Conservation (phyloP, 2,113 vertebrate genomes). For the Poeciliopsis turrubarensis region DNA sequence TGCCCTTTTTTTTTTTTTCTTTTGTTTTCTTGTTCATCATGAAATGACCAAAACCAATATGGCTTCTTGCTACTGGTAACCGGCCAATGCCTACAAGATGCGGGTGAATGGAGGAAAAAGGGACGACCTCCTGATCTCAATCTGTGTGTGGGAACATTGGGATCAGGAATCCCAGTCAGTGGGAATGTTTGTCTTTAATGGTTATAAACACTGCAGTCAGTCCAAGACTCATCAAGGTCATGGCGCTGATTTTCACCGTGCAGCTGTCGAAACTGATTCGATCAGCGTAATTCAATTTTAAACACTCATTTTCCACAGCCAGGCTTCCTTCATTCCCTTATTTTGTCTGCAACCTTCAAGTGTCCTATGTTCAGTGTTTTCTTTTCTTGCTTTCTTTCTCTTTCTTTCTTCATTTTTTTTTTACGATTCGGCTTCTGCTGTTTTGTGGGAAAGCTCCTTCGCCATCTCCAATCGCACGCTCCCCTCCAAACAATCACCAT, state of each 20-base stretch:
- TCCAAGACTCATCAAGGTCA: slow-evolving; percentile 52
- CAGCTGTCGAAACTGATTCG: slow-evolving; percentile 48
- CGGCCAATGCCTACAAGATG: neutral
- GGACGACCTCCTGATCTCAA: neutral
- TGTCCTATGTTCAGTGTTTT: slow-evolving; percentile 29
- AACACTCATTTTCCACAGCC: slow-evolving; percentile 11
- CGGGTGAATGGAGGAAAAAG: neutral
- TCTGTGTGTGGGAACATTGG: neutral
- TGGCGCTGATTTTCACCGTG: neutral
- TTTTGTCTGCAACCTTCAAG: slow-evolving; percentile 40
- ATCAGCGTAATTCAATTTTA: slow-evolving; percentile 40
- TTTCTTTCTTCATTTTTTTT: neutral
- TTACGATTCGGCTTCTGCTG: slow-evolving; percentile 25
- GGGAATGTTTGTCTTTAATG: slow-evolving; percentile 36
- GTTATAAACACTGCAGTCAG: slow-evolving; percentile 55
- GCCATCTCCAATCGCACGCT: slow-evolving; percentile 3
- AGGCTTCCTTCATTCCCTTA: neutral
- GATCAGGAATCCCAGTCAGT: slow-evolving; percentile 17
- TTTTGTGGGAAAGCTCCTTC: slow-evolving; percentile 15
- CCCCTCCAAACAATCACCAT: slow-evolving; percentile 34
- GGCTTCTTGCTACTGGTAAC: neutral
- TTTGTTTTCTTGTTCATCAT: no score
- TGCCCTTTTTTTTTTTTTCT: no score
- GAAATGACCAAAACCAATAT: no score
- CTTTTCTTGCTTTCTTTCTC: slow-evolving; percentile 8